phyloP scores from a whole-genome alignment of 2,888 invertebrate genomes.

The Mythimna lalbum region DNA sequence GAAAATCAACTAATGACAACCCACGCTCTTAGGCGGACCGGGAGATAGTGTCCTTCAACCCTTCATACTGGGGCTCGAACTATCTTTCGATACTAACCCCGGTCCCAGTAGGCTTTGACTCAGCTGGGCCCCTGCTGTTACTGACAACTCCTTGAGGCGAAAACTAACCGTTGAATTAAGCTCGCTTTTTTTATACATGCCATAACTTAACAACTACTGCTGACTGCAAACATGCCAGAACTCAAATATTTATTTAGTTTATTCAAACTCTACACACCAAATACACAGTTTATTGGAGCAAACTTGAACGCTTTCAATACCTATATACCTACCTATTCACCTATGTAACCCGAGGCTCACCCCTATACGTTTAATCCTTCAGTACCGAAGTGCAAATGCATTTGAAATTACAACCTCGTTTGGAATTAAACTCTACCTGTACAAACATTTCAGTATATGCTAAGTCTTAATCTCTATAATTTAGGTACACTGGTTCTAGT shows the following conservation, averaged over 20 bases:
- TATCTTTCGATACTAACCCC: too few relatives aligned
- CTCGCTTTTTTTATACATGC: too few relatives aligned
- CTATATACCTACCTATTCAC: neutral
- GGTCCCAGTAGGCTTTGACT: too few relatives aligned
- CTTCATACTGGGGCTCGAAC: too few relatives aligned
- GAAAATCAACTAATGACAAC: too few relatives aligned
- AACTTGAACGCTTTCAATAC: neutral
- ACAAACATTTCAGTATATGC: neutral
- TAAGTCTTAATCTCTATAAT: neutral
- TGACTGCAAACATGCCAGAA: neutral
- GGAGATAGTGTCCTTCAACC: too few relatives aligned
- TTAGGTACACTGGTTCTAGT: neutral
- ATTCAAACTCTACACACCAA: neutral
- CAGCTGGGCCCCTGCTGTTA: too few relatives aligned
- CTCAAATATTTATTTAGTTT: neutral
- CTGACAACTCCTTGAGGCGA: too few relatives aligned
- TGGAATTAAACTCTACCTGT: neutral
- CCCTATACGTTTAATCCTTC: constrained; percentile 15
- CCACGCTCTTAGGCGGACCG: too few relatives aligned
- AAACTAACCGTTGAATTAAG: too few relatives aligned
- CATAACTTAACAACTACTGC: too few relatives aligned
- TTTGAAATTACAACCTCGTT: constrained; percentile 42
- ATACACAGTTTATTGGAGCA: neutral
- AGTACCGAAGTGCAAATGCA: constrained; percentile 29
- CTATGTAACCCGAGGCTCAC: constrained; percentile 10